These are phyloP conservation scores for Atrichornis clamosus DNA, from an alignment of 2,113 vertebrate genomes.

Conservation along the genomic window DNA sequence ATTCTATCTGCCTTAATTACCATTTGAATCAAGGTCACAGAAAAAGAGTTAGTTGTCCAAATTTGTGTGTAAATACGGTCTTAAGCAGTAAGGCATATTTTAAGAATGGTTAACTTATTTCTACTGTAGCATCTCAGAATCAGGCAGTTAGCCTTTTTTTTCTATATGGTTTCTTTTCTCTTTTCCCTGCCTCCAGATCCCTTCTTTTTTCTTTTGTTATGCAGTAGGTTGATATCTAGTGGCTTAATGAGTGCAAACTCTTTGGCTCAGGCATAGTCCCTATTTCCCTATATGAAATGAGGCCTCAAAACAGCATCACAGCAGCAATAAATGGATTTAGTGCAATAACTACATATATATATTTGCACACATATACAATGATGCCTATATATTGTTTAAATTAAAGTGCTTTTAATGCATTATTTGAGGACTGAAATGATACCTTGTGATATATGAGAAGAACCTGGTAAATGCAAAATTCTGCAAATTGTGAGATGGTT, in stretches of 20 bases:
- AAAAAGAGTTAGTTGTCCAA: not conserved
- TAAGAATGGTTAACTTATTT: not conserved
- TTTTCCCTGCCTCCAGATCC: not conserved
- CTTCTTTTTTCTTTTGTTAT: not conserved
- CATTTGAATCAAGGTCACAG: not conserved
- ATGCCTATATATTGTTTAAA: not conserved
- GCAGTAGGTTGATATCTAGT: not conserved
- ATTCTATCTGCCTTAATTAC: not conserved
- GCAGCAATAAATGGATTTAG: not conserved
- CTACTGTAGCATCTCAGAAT: rapidly evolving
- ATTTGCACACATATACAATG: not conserved
- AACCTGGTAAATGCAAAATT: not conserved
- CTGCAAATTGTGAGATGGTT: not conserved
- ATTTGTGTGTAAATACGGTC: not conserved
- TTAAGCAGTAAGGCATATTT: not conserved
- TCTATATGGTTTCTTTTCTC: not conserved
- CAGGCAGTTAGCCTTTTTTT: not conserved
- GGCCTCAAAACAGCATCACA: not conserved
- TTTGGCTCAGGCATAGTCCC: not conserved
- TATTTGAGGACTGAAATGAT: not conserved
- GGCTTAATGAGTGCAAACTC: not conserved
- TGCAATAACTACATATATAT: not conserved
- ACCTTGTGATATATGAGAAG: not conserved
- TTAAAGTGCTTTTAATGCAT: not conserved
- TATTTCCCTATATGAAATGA: not conserved